phyloP scores from a whole-genome alignment of 2,797 vertebrate genomes.

The Bufotes viridis region DNA sequence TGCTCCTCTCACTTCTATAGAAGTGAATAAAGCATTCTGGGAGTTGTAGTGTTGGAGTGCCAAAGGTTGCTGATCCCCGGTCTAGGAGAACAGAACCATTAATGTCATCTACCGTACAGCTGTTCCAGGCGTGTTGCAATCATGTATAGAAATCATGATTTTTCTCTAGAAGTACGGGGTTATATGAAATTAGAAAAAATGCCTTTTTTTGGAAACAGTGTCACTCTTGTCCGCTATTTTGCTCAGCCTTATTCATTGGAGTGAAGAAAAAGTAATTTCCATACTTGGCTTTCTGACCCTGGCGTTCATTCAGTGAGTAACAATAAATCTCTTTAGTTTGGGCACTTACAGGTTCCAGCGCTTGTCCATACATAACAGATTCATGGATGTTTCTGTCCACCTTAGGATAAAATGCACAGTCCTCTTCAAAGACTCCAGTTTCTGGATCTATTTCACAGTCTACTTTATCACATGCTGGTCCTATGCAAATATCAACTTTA shows the following conservation, averaged over 20 bases:
- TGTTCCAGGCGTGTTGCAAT: no score
- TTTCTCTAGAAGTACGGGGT: not conserved
- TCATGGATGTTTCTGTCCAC: constrained; percentile 33
- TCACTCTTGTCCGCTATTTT: not conserved
- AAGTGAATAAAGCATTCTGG: no score
- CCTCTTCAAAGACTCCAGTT: constrained; percentile 66
- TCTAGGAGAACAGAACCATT: no score
- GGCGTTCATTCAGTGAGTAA: not conserved
- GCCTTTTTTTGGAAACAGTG: no score
- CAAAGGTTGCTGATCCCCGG: no score
- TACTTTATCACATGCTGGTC: constrained; percentile 18
- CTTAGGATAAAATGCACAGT: constrained; percentile 71
- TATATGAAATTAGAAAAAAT: not conserved
- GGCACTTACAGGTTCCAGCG: constrained; percentile 72
- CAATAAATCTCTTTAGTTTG: not conserved
- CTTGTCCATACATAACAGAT: constrained; percentile 76
- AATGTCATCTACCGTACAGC: no score
- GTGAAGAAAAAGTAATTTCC: not conserved
- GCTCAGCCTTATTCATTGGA: not conserved
- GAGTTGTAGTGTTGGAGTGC: no score
- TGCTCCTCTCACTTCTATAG: no score
- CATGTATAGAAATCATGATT: no score
- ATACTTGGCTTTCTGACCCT: not conserved
- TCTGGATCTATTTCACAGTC: constrained; percentile 43
- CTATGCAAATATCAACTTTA: constrained; percentile 27